Base-by-base conservation (phyloP, 2,888 invertebrate species). In the Vannuccia rotundouncinata region DNA sequence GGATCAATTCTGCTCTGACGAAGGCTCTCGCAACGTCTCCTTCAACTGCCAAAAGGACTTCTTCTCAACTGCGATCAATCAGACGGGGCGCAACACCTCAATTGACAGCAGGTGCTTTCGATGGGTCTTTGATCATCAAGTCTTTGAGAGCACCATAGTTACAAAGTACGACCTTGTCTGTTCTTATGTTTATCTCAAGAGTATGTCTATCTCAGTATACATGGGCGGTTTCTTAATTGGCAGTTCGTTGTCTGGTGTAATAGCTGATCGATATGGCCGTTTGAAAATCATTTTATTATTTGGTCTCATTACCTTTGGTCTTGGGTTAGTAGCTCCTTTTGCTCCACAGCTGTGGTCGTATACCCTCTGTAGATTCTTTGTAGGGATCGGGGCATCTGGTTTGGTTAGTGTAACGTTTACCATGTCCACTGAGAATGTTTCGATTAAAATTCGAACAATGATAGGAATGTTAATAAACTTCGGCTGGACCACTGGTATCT, bases 81-180 rank as follows among this genome's bases (percentile, higher is more conserved):
- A 17, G 25, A 45, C 45, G 10, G 17, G 17, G 10, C 17, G 5
- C 45, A 10, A 5, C 5, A 45, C 45, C 45, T 10, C 45, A 10
- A 45, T 17, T 10, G 45, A 45, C 45, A 17, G 10, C 10, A 22
- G 25, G 17, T 66, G 66, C 22, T 27, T 5, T 5, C 2, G 25
- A 5, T 13, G 5, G 66, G 25, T 5, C 25, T 66, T 66, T 22
- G 66, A 66, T 66, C 17, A 22, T 2, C 5, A 5, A 5, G 66
- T 66, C 25, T 66, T 66, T 22, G 22, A 66, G 17, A 66, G 66
- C 66, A 66, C 66, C 66, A 66, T 66, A 22, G 66, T 66, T 22
- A 66, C 66, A 66, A 66, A 66, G 66, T 66, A 66, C 25, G 66
- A 66, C 25, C 66, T 66, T 13, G 66, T 66, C 66, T 66, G 66